Base-by-base conservation (phyloP, 1,140 invertebrate species). In the Calliopsis andreniformis region DNA sequence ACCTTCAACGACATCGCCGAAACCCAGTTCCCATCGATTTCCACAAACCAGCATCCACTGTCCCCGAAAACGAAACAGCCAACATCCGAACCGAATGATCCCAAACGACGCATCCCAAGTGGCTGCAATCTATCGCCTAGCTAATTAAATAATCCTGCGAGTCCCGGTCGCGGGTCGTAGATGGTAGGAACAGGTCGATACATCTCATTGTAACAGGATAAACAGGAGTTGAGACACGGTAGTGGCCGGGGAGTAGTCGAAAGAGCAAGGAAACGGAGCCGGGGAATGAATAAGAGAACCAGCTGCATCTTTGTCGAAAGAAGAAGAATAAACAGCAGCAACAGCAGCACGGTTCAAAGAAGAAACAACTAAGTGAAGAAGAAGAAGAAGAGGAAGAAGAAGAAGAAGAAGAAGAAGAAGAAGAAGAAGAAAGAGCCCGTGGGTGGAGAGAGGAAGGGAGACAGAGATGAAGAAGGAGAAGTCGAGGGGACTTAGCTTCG, bases 131-230 rank as follows among this genome's bases (percentile, higher is more conserved):
- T 81, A 83, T 81, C 77, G 72, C 63, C 78, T 91, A 91, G 86
- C 89, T 92, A 92, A 92, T 92, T 92, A 91, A 92, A 92, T 89
- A 91, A 91, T 91, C 89, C 88, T 86, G 83, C 78, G 79, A 76
- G 58, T 25, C 76, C 79, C 85, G 83, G 77, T 87, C 80, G 81
- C 75, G 79, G 86, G 73, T 80, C 75, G 85, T 83, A 85, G 83
- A 80, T 66, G 70, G 66, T 73, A 77, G 83, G 86, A 90, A 91
- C 89, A 90, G 90, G 87, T 88, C 88, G 90, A 90, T 91, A 91
- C 91, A 91, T 91, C 89, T 90, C 89, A 91, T 92, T 89, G 89
- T 91, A 91, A 91, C 90, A 90, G 88, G 87, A 89, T 87, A 87
- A 91, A 92, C 90, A 92, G 91, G 85, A 91, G 90, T 91, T 88